Percentiles rank a stretch among this genome's conserved stretches.
Conservation (phyloP, 2,888 invertebrate species). For the Minunthozetes semirufus region DNA sequence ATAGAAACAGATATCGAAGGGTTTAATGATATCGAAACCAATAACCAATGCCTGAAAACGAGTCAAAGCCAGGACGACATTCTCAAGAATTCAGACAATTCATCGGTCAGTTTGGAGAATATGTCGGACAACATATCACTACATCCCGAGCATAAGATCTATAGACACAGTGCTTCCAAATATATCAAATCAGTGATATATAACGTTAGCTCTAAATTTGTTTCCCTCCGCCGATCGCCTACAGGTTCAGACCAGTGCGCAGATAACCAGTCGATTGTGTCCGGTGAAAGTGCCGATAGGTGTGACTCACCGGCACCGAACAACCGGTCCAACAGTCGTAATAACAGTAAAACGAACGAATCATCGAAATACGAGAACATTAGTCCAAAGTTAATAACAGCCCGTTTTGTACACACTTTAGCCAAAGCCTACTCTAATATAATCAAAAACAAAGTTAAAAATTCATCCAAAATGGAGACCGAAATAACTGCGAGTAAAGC, state of each 20-base stretch:
- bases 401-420: slow-evolving; percentile 46
- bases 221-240: slow-evolving; percentile 38
- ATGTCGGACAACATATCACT: slow-evolving; percentile 48
- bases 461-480: slow-evolving; percentile 44
- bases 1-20: slow-evolving; percentile 59
- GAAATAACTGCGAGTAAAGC: slow-evolving; percentile 42
- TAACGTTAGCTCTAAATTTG: slow-evolving; percentile 44
- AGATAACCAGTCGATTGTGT: slow-evolving; percentile 20
- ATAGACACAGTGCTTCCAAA: slow-evolving; percentile 55
- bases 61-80: slow-evolving; percentile 43
- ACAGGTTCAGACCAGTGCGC: slow-evolving; percentile 31
- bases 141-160: slow-evolving; percentile 74
- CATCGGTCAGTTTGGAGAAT: slow-evolving; percentile 51
- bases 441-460: slow-evolving; percentile 47
- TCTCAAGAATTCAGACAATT: slow-evolving; percentile 47
- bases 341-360: slow-evolving; percentile 36
- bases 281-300: slow-evolving; percentile 19
- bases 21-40: slow-evolving; percentile 17
- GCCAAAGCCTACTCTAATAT: slow-evolving; percentile 49
- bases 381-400: slow-evolving; percentile 39
- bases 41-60: not conserved
- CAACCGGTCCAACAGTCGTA: not conserved
- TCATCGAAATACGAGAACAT: slow-evolving; percentile 39
- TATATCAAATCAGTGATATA: slow-evolving; percentile 46
- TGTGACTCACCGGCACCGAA: slow-evolving; percentile 3